Conservation (phyloP, 2,113 vertebrate genomes). For the Pseudorasbora parva region DNA sequence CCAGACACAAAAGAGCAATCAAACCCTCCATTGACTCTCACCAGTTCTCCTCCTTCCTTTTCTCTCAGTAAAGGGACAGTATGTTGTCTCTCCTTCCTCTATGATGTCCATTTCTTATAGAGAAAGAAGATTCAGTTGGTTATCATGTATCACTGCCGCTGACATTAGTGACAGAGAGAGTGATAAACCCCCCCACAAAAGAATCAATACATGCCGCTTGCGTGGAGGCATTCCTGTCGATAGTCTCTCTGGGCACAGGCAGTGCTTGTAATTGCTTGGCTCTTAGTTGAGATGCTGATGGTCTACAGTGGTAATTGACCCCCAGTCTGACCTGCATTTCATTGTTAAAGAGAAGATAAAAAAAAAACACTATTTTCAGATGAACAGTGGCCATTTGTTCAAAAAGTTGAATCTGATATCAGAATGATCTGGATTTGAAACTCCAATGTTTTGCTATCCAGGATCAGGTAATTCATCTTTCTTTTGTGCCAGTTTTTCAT, state of each 20-base stretch:
- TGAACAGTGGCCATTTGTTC: neutral
- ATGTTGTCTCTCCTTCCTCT: neutral
- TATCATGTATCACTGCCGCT: neutral
- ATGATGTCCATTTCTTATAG: neutral
- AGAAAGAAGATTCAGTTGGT: neutral
- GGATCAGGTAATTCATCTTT: too few relatives aligned
- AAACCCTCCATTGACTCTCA: neutral
- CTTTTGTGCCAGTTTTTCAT: too few relatives aligned
- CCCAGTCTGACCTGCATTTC: constrained; percentile 6
- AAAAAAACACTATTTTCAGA: neutral
- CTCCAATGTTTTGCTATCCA: too few relatives aligned
- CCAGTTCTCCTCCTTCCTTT: neutral
- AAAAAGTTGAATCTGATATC: too few relatives aligned
- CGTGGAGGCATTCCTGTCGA: neutral
- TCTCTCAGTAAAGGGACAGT: neutral
- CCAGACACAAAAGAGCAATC: neutral
- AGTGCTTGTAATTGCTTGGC: neutral
- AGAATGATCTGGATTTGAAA: too few relatives aligned
- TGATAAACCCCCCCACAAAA: constrained; percentile 12
- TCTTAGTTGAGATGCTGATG: constrained; percentile 20
- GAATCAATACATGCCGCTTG: neutral
- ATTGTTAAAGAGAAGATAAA: neutral
- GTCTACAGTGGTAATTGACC: constrained; percentile 2
- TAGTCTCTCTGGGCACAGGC: neutral
- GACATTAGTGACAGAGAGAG: neutral